Conservation (phyloP, 2,113 vertebrate species). For the Equus przewalskii region DNA sequence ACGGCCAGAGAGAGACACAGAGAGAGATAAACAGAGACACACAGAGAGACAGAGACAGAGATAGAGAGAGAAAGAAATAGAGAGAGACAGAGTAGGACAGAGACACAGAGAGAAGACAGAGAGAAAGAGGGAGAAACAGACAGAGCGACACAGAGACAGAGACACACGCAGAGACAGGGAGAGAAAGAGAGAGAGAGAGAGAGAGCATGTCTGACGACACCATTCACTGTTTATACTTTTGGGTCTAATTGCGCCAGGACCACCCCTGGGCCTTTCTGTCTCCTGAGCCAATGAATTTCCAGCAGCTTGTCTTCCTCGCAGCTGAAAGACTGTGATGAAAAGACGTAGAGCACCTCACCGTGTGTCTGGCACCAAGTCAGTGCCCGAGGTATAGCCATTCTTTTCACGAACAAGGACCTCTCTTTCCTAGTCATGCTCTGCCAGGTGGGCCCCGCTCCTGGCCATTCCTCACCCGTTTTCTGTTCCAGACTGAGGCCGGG, state of each 20-base stretch:
- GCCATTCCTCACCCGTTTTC: not conserved
- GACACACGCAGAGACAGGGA: not conserved
- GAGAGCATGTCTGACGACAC: not conserved
- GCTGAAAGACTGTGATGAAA: not conserved
- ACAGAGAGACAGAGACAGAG: not conserved
- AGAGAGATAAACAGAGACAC: not conserved
- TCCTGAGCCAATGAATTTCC: not conserved
- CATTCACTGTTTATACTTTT: not conserved
- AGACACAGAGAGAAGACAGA: not conserved
- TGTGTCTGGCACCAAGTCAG: not conserved
- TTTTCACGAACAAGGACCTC: not conserved
- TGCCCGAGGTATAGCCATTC: not conserved
- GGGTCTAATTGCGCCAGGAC: not conserved
- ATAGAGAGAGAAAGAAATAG: not conserved
- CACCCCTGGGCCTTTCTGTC: not conserved
- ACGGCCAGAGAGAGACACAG: not conserved
- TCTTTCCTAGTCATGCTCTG: not conserved
- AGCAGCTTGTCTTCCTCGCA: not conserved
- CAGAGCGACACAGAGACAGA: not conserved
- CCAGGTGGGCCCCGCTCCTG: rapidly evolving
- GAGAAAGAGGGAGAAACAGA: not conserved
- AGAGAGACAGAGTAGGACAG: not conserved
- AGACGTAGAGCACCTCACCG: not conserved
- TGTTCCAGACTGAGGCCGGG: rapidly evolving
- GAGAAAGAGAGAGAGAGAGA: not conserved